Evolutionary conservation across 1,140 invertebrate species (phyloP).

Genomic region (Zaprionus inermis): DNA sequence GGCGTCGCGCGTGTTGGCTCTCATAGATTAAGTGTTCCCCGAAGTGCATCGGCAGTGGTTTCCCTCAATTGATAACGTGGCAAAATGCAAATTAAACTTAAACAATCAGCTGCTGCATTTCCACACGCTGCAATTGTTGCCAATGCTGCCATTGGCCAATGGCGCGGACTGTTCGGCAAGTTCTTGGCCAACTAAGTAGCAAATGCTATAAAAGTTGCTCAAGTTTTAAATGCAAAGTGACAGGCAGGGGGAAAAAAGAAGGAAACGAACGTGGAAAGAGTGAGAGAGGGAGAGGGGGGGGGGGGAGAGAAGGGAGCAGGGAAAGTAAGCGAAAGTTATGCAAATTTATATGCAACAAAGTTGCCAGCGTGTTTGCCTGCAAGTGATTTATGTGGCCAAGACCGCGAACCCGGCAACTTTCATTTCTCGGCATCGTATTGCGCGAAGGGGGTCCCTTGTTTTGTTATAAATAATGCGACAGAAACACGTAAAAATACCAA

Average conservation of each 20-base stretch:
- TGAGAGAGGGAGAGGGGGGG: background rate
- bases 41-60: constrained; percentile 49
- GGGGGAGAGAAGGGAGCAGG: constrained; percentile 10
- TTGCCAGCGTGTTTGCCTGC: constrained; percentile 71
- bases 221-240: constrained; percentile 61
- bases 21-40: constrained; percentile 63
- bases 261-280: background rate
- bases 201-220: constrained; percentile 64
- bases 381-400: constrained; percentile 76
- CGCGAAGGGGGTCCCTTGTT: constrained; percentile 24
- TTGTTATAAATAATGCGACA: constrained; percentile 62
- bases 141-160: constrained; percentile 12
- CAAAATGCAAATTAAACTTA: constrained; percentile 64
- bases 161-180: constrained; percentile 29
- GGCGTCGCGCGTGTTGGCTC: constrained; percentile 37
- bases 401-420: constrained; percentile 56
- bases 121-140: constrained; percentile 61
- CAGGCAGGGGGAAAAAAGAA: background rate
- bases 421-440: constrained; percentile 26
- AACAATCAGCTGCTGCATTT: constrained; percentile 61
- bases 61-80: constrained; percentile 52
- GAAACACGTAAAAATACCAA: constrained; percentile 17
- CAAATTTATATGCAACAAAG: constrained; percentile 78
- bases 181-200: constrained; percentile 44
- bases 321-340: constrained; percentile 62